Percentiles rank a stretch among this genome's conserved stretches.
These are phyloP conservation scores for Ramphastos sulfuratus DNA, from an alignment of 2,113 vertebrate genomes.

Conservation along the genomic window DNA sequence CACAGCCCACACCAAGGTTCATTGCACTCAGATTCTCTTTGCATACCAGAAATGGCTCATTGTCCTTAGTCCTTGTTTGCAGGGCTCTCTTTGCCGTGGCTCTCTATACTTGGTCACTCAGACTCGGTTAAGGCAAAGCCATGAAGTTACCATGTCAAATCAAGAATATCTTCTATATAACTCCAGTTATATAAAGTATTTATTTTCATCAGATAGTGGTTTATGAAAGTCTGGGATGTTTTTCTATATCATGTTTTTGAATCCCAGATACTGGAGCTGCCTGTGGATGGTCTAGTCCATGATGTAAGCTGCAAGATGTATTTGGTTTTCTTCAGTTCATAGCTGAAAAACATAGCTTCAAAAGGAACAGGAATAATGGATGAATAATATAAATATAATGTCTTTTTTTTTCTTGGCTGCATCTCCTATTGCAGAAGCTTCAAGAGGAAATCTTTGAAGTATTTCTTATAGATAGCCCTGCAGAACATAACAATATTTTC, in stretches of 20 bases:
- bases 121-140: not conserved
- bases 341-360: not conserved
- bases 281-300: not conserved
- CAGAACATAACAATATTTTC: not conserved
- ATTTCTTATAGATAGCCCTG: not conserved
- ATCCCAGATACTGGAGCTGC: not conserved
- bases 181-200: not conserved
- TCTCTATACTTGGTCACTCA: not conserved
- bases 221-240: not conserved
- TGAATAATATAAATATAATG: not conserved
- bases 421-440: not conserved
- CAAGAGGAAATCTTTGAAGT: conserved; percentile 20
- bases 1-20: not conserved
- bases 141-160: not conserved
- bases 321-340: not conserved
- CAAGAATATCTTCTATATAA: not conserved
- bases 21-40: not conserved
- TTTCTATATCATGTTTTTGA: not conserved
- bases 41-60: not conserved
- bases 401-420: not conserved
- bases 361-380: not conserved
- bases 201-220: not conserved
- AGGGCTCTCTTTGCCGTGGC: not conserved
- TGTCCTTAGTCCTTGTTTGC: not conserved
- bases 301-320: not conserved